phyloP scores from a whole-genome alignment of 2,113 vertebrate genomes.

The Castor canadensis region DNA sequence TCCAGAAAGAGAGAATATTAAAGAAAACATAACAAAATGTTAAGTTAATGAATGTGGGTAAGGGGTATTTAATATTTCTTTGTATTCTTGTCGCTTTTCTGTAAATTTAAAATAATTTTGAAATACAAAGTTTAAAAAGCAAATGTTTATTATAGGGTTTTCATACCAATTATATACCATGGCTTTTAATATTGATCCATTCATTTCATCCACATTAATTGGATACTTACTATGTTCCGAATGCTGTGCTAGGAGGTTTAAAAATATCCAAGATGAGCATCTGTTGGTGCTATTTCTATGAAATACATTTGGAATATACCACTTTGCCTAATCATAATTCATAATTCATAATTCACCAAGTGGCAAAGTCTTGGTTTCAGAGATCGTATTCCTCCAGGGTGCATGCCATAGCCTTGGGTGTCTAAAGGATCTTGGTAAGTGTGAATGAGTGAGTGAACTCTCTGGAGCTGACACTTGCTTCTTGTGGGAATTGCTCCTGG shows the following conservation, averaged over 20 bases:
- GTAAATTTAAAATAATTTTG: conserved; percentile 19
- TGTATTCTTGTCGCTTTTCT: neutral
- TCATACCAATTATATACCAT: neutral
- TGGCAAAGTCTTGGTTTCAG: neutral
- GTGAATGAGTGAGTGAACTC: neutral
- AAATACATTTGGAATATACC: neutral
- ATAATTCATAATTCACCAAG: neutral
- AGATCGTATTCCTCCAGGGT: neutral
- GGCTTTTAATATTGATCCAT: neutral
- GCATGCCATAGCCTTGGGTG: neutral
- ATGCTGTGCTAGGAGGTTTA: neutral
- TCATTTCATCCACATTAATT: neutral
- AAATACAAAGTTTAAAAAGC: neutral
- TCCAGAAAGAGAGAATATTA: neutral
- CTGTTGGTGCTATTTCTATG: neutral
- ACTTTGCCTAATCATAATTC: neutral
- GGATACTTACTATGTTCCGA: neutral
- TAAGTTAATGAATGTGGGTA: neutral
- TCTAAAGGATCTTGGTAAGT: neutral
- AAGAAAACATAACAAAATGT: neutral
- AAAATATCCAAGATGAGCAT: neutral
- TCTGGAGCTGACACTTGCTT: neutral
- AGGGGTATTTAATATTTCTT: neutral
- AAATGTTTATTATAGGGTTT: neutral
- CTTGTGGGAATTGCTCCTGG: neutral